Evolutionary conservation across 2,113 vertebrate genomes (phyloP), one percentile per base, ranked within the genome.

Genomic region (Sisor rabdophorus): DNA sequence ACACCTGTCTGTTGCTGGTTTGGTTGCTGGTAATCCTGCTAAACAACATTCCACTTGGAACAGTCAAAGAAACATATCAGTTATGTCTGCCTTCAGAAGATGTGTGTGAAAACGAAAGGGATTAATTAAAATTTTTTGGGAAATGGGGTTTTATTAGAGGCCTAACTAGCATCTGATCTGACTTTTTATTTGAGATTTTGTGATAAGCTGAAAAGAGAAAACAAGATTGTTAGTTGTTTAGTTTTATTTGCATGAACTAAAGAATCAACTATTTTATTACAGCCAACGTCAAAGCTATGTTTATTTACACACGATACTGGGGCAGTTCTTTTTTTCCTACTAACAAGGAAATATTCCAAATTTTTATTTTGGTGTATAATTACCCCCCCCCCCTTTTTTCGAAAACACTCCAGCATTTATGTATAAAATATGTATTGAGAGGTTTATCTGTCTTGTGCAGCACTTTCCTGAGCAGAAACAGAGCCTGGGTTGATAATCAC

Each of bases 131-230:
- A 50, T 15, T 47, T 64, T 40, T 44, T 53, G 11, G 19, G 54
- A 55, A 54, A 15, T 64, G 26, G 22, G 44, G 40, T 24, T 73
- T 36, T 47, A 59, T 24, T 17, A 24, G 68, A 69, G 24, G 9
- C 12, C 11, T 76, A 28, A 17, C 61, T 24, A 77, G 77, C 56
- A 40, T 76, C 81, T 24, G 4, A 68, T 59, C 75, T 2, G 88
- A 88, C 88, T 81, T 86, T 86, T 89, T 88, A 83, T 83, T 83
- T 83, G 59, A 87, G 86, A 81, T 85, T 79, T 58, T 17, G 24
- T 17, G 24, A 50, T 67, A 2, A 71, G 67, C 75, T 71, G 75
- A 52, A 48, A 30, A 56, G 28, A 16, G 48, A 44, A 40, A 32
- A 67, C 26, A 52, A 61, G 20, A 17, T 58, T 71, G 32, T 36